A percentile compares a stretch with the other conserved stretches of the same genome.
These are phyloP conservation scores for Tachina lurida DNA, from an alignment of 2,888 invertebrate species.

Conservation along the genomic window DNA sequence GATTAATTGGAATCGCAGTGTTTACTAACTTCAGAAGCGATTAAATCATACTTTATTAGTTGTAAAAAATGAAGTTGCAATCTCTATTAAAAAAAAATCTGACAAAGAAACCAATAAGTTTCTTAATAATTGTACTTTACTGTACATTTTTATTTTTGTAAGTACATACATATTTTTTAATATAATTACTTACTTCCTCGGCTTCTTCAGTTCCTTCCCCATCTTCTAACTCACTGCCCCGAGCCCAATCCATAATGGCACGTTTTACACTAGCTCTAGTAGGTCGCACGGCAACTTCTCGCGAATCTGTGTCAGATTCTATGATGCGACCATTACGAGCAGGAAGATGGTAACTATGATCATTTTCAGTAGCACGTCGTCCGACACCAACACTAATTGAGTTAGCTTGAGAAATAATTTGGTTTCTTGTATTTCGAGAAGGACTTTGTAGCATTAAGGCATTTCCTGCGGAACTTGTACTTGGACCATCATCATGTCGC, in stretches of 20 bases:
- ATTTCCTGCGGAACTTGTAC: constrained; percentile 76
- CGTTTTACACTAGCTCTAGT: constrained; percentile 80
- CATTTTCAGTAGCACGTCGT: constrained; percentile 79
- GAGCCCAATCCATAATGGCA: constrained; percentile 81
- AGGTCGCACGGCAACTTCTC: constrained; percentile 78
- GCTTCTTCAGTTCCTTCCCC: constrained; percentile 77
- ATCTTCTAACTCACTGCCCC: constrained; percentile 80
- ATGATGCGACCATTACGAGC: constrained; percentile 78
- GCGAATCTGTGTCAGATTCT: constrained; percentile 80
- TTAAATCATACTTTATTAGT: too few species aligned
- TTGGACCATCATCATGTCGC: constrained; percentile 74
- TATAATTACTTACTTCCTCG: constrained; percentile 76
- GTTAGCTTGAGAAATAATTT: constrained; percentile 70
- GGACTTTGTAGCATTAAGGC: constrained; percentile 75
- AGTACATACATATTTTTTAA: neutral
- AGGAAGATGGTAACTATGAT: constrained; percentile 82
- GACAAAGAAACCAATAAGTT: too few species aligned
- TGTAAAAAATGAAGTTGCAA: too few species aligned
- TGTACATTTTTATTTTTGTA: neutral
- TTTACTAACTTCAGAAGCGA: too few species aligned
- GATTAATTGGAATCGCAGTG: too few species aligned
- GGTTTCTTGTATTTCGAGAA: constrained; percentile 78
- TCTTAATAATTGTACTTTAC: too few species aligned
- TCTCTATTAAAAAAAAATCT: too few species aligned
- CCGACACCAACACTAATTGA: constrained; percentile 52